Evolutionary conservation across 2,113 vertebrate genomes (phyloP).

Genomic region (Mormoops blainvillei): DNA sequence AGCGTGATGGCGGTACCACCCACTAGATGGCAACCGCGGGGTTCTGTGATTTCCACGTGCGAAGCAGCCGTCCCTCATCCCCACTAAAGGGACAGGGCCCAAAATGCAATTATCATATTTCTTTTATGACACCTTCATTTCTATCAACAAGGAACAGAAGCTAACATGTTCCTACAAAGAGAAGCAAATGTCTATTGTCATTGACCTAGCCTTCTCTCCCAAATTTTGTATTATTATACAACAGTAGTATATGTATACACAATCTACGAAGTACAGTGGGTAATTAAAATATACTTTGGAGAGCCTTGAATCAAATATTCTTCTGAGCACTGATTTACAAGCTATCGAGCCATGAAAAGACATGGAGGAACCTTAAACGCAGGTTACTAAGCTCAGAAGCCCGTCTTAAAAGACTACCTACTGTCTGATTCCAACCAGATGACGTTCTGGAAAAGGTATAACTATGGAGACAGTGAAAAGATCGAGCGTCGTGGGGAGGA

Average conservation of each 20-base stretch:
- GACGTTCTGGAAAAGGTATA: not conserved
- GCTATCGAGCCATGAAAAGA: not conserved
- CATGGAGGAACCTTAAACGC: not conserved
- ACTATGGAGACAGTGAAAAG: not conserved
- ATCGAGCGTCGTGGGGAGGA: not conserved
- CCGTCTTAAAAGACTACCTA: not conserved
- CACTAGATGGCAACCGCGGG: fast-evolving
- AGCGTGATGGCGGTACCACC: fast-evolving
- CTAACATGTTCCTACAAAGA: not conserved
- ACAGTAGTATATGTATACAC: not conserved
- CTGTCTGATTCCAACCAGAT: not conserved
- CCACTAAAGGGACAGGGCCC: not conserved
- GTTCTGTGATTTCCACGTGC: fast-evolving
- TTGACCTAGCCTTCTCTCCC: not conserved
- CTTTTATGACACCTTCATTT: not conserved
- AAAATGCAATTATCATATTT: not conserved
- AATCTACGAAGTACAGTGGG: not conserved
- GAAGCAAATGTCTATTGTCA: not conserved
- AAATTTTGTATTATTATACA: not conserved
- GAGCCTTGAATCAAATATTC: not conserved
- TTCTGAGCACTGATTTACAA: not conserved
- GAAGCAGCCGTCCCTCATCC: not conserved
- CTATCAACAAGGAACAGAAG: not conserved
- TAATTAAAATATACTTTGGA: not conserved
- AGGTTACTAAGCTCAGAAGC: not conserved